A percentile compares a stretch with the other conserved stretches of the same genome.
Conservation (phyloP, 2,113 vertebrate genomes). For the Piprites chloris region DNA sequence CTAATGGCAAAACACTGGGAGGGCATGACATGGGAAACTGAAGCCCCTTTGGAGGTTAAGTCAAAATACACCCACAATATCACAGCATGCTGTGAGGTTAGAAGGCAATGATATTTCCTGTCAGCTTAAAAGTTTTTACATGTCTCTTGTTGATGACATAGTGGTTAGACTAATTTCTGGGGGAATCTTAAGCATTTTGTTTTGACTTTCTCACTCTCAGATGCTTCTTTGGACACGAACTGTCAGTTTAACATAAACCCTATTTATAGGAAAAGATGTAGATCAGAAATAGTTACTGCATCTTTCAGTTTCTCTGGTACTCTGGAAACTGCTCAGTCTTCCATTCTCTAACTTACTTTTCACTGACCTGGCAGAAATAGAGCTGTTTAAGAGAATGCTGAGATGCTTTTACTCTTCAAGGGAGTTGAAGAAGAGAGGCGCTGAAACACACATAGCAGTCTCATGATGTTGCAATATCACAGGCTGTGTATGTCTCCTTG, state of each 20-base stretch:
- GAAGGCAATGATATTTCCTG: neutral
- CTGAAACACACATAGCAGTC: neutral
- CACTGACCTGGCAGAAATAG: neutral
- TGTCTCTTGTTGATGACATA: neutral
- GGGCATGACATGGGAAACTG: neutral
- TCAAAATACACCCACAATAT: neutral
- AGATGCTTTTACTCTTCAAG: neutral
- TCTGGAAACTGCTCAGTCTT: neutral
- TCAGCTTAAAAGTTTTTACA: neutral
- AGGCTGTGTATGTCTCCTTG: neutral
- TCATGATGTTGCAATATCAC: neutral
- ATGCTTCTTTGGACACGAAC: neutral
- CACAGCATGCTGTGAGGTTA: neutral
- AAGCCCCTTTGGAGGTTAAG: neutral
- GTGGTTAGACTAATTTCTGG: neutral
- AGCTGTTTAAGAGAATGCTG: neutral
- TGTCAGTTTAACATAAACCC: neutral
- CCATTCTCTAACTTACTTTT: neutral
- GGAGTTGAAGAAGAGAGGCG: neutral
- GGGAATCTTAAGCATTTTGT: neutral
- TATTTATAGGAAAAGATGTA: neutral
- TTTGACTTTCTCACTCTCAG: neutral
- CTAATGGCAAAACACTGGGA: neutral
- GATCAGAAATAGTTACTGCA: neutral
- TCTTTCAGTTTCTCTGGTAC: neutral